Percentiles rank a stretch among this genome's conserved stretches.
Evolutionary conservation across 2,113 vertebrate genomes (phyloP).

Genomic region (Plecotus auritus): DNA sequence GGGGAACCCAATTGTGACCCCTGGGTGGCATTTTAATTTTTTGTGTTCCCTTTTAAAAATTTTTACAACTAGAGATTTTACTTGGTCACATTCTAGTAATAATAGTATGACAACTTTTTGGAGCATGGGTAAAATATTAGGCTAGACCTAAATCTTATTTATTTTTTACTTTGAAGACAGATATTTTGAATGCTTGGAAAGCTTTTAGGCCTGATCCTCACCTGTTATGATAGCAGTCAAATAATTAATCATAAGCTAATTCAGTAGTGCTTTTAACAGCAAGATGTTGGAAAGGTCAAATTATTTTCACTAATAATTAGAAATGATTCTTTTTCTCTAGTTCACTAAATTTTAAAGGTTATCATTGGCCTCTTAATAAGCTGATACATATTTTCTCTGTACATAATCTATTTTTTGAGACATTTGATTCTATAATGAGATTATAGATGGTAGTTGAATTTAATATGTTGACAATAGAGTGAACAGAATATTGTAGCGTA

Average conservation of each 20-base stretch:
- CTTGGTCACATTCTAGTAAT: not conserved
- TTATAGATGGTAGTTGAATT: not conserved
- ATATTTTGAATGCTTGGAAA: not conserved
- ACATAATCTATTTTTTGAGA: not conserved
- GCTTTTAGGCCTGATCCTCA: not conserved
- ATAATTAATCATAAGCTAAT: not conserved
- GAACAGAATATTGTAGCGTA: not conserved
- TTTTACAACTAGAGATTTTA: not conserved
- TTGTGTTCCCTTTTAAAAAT: not conserved
- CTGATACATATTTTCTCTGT: not conserved
- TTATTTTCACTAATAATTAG: not conserved
- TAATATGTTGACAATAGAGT: not conserved
- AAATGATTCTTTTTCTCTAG: not conserved
- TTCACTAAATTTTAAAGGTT: not conserved
- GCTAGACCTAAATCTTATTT: not conserved
- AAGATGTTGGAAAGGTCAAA: not conserved
- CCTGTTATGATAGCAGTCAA: not conserved
- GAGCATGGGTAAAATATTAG: not conserved
- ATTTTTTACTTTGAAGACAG: not conserved
- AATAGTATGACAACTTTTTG: not conserved
- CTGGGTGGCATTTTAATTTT: not conserved
- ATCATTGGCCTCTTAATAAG: not conserved
- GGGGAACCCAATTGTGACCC: rapidly evolving
- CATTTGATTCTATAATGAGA: not conserved
- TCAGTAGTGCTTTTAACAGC: not conserved